Conservation (phyloP, 2,888 invertebrate genomes). For the Eupithecia pulchellata region DNA sequence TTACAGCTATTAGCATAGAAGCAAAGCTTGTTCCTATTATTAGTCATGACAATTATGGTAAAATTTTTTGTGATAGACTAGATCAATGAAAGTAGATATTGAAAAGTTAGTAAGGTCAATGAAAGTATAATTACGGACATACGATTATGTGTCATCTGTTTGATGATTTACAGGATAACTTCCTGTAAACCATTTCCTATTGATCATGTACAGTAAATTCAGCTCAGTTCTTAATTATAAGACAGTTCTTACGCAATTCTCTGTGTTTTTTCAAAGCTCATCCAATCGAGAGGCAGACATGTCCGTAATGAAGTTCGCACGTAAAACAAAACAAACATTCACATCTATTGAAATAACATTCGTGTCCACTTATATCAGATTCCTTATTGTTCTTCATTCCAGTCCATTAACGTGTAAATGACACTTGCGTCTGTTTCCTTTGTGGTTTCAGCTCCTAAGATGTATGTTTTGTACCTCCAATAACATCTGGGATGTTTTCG, state of each 20-base stretch:
- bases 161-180: no score
- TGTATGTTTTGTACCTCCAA: conserved; percentile 20
- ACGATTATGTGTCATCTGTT: neutral
- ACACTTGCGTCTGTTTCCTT: conserved; percentile 60
- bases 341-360: conserved; percentile 75
- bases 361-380: conserved; percentile 78
- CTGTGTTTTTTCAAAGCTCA: conserved; percentile 61
- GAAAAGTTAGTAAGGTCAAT: neutral
- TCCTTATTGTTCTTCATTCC: conserved; percentile 78
- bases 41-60: no score
- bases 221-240: conserved; percentile 48
- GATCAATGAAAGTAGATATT: neutral
- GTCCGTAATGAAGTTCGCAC: conserved; percentile 64
- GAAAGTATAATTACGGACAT: no score
- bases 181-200: neutral
- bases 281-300: conserved; percentile 50
- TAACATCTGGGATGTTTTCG: neutral
- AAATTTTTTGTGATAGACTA: neutral
- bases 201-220: neutral
- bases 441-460: conserved; percentile 27
- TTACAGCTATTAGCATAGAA: neutral
- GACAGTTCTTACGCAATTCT: conserved; percentile 52
- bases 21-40: neutral
- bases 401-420: conserved; percentile 74
- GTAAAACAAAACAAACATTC: conserved; percentile 69